phyloP scores from a whole-genome alignment of 2,888 invertebrate species.

The Lepidonotus clava region DNA sequence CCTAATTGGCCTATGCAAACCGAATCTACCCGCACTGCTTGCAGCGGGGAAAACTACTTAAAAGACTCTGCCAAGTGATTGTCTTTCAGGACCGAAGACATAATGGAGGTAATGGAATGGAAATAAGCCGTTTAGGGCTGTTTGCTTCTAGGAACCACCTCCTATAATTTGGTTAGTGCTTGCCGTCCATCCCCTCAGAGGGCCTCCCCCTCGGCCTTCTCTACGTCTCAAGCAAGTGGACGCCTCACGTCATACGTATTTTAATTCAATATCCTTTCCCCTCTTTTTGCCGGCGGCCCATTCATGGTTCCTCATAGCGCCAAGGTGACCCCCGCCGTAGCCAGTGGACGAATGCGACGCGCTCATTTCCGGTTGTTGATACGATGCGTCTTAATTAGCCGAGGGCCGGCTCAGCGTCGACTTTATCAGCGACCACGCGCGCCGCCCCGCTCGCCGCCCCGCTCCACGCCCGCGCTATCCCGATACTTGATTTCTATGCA shows the following conservation, averaged over 20 bases:
- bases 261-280: not conserved
- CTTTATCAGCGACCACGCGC: not conserved
- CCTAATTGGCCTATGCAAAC: conserved; percentile 47
- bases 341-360: not conserved
- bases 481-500: conserved; percentile 19
- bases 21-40: conserved; percentile 23
- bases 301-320: not conserved
- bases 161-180: conserved; percentile 19
- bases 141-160: conserved; percentile 30
- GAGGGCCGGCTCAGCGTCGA: not conserved
- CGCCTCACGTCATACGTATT: not conserved
- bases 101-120: conserved; percentile 46
- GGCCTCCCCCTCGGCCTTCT: too few species aligned
- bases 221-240: too few species aligned
- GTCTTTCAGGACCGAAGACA: conserved; percentile 26
- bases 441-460: conserved; percentile 1
- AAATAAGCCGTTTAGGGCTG: conserved; percentile 42
- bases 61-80: conserved; percentile 7
- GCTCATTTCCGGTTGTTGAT: conserved; percentile 21
- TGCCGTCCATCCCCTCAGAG: not conserved
- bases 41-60: conserved; percentile 13
- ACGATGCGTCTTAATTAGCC: conserved; percentile 17
- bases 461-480: not conserved
- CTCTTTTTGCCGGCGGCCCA: not conserved
- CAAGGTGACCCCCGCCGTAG: not conserved